Conservation (phyloP, 2,888 invertebrate species). For the Neuroscelio doddi region DNA sequence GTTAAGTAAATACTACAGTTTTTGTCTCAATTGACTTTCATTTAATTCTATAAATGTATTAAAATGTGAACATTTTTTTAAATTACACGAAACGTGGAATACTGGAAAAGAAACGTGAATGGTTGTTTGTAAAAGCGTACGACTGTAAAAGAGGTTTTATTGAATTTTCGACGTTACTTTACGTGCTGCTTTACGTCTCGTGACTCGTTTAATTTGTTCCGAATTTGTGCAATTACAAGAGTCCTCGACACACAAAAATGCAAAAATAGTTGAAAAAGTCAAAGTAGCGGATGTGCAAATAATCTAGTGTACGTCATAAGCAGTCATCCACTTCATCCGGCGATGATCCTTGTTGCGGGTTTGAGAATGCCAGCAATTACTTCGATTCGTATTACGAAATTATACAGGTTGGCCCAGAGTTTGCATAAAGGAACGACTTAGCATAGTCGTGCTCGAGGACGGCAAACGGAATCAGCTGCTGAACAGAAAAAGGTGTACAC, state of each 20-base stretch:
- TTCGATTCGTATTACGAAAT: conserved; percentile 11
- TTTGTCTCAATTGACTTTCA: too few species aligned
- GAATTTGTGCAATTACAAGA: conserved; percentile 4
- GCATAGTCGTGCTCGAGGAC: background rate
- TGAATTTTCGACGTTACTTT: too few species aligned
- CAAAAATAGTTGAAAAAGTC: conserved; percentile 2
- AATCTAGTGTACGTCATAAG: conserved; percentile 9
- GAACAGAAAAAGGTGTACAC: conserved; percentile 5
- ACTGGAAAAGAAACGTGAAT: too few species aligned
- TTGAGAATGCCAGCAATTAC: conserved; percentile 10
- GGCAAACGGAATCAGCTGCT: conserved; percentile 4
- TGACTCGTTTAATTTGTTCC: conserved; percentile 7
- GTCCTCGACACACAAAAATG: background rate
- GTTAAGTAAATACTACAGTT: too few species aligned
- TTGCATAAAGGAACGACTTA: conserved; percentile 4
- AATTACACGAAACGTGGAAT: too few species aligned
- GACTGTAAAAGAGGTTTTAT: too few species aligned
- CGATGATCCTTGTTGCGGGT: conserved; percentile 5
- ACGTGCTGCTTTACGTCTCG: too few species aligned
- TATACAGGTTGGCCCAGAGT: conserved; percentile 4
- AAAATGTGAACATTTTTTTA: too few species aligned
- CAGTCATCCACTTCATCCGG: conserved; percentile 8
- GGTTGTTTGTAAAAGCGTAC: too few species aligned
- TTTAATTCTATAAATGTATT: too few species aligned
- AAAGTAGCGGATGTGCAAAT: conserved; percentile 1